Conservation (phyloP, 1,140 invertebrate species). For the Aphis gossypii region DNA sequence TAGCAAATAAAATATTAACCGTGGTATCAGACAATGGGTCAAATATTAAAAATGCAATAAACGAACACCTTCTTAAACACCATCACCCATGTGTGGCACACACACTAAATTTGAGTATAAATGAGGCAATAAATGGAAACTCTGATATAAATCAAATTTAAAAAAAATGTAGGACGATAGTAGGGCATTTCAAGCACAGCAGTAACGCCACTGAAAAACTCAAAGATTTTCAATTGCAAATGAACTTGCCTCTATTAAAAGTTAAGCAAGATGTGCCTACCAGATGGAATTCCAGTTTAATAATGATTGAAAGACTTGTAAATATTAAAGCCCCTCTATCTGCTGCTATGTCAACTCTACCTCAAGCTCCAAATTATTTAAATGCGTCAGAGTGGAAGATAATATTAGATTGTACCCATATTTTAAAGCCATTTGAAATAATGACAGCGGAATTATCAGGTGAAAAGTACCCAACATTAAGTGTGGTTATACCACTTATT, state of each 20-base stretch:
- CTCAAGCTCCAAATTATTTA: conserved; percentile 44
- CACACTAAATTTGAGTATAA: not conserved
- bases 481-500: conserved; percentile 62
- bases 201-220: conserved; percentile 10
- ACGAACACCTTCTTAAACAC: conserved; percentile 32
- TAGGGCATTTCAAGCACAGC: conserved; percentile 31
- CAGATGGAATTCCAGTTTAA: not conserved
- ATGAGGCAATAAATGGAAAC: conserved; percentile 23
- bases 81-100: conserved; percentile 3
- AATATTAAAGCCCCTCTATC: conserved; percentile 40
- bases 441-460: conserved; percentile 59
- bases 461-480: conserved; percentile 62
- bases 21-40: conserved; percentile 6
- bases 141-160: conserved; percentile 1
- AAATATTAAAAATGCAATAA: conserved; percentile 28
- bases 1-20: conserved; percentile 37
- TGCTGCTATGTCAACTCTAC: conserved; percentile 41
- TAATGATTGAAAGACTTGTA: conserved; percentile 52
- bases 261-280: conserved; percentile 29
- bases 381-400: conserved; percentile 30
- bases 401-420: conserved; percentile 44
- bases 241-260: conserved; percentile 19
- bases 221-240: conserved; percentile 36
- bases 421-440: conserved; percentile 39
- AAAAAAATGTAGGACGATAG: conserved; percentile 14